Evolutionary conservation across 2,888 invertebrate species (phyloP).

Genomic region (Mythimna albipuncta): DNA sequence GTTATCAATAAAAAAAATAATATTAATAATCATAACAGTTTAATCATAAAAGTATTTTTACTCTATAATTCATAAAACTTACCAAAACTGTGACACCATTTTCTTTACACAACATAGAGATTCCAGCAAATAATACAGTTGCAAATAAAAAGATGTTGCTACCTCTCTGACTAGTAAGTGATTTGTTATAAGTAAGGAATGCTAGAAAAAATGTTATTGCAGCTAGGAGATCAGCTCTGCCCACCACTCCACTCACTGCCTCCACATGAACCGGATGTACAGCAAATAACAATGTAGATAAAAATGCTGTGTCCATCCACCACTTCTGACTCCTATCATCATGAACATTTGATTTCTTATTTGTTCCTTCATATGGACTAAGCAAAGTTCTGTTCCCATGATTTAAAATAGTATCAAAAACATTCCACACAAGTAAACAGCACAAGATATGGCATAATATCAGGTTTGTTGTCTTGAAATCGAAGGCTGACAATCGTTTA

Average conservation of each 20-base stretch:
- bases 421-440: conserved; percentile 76
- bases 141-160: conserved; percentile 69
- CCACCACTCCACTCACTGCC: conserved; percentile 97
- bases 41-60: neutral
- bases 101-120: conserved; percentile 97
- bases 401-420: conserved; percentile 69
- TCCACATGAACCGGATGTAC: conserved; percentile 98
- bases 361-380: conserved; percentile 9
- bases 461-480: conserved; percentile 95
- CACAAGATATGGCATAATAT: conserved; percentile 93
- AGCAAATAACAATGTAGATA: conserved; percentile 94
- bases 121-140: conserved; percentile 86
- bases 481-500: conserved; percentile 89
- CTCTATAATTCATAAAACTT: conserved; percentile 31
- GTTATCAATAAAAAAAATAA: conserved; percentile 68
- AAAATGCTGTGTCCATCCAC: conserved; percentile 88
- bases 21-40: neutral
- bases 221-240: conserved; percentile 97
- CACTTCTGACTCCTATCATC: conserved; percentile 40
- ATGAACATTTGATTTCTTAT: conserved; percentile 11
- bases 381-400: conserved; percentile 35
- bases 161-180: conserved; percentile 61
- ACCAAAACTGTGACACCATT: conserved; percentile 97
- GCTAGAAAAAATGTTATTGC: conserved; percentile 94
- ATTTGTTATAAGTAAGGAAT: conserved; percentile 92